Percentiles rank a stretch among this genome's conserved stretches.
Evolutionary conservation across 2,888 invertebrate genomes (phyloP).

Genomic region (Dicycla oo): DNA sequence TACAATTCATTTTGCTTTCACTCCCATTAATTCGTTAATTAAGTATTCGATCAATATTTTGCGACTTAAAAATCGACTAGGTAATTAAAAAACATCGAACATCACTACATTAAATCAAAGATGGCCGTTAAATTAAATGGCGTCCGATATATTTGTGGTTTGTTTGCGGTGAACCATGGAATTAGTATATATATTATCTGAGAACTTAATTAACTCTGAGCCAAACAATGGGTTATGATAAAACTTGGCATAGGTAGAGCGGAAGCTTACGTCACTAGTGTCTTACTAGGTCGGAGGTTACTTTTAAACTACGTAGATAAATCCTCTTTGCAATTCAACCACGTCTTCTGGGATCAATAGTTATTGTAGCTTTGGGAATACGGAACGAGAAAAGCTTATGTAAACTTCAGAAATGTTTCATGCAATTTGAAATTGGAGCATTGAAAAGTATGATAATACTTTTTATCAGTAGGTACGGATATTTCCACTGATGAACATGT

Average conservation of each 20-base stretch:
- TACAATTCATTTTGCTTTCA: background rate
- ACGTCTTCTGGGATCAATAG: conserved; percentile 37
- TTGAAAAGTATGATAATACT: background rate
- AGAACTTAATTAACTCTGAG: conserved; percentile 20
- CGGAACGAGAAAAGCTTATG: conserved; percentile 24
- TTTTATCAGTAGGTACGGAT: background rate
- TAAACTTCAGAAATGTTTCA: conserved; percentile 30
- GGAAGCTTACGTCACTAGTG: conserved; percentile 34
- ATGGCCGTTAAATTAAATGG: conserved; percentile 19
- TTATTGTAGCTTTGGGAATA: conserved; percentile 33
- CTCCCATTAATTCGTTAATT: background rate
- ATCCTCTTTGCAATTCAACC: conserved; percentile 41
- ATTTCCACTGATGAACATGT: background rate
- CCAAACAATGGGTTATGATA: conserved; percentile 46
- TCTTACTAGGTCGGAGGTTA: conserved; percentile 31
- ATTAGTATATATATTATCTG: background rate
- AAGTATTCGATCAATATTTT: background rate
- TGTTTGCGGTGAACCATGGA: conserved; percentile 25
- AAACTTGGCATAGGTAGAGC: conserved; percentile 55
- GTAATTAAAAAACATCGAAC: conserved; percentile 8
- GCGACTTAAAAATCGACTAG: conserved; percentile 23
- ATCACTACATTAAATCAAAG: conserved; percentile 13
- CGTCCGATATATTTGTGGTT: conserved; percentile 17
- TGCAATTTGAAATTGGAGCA: conserved; percentile 37
- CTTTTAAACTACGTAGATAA: conserved; percentile 23